Evolutionary conservation across 2,888 invertebrate genomes (phyloP), one percentile per base, ranked within the genome.

Genomic region (Osmoderma eremita): DNA sequence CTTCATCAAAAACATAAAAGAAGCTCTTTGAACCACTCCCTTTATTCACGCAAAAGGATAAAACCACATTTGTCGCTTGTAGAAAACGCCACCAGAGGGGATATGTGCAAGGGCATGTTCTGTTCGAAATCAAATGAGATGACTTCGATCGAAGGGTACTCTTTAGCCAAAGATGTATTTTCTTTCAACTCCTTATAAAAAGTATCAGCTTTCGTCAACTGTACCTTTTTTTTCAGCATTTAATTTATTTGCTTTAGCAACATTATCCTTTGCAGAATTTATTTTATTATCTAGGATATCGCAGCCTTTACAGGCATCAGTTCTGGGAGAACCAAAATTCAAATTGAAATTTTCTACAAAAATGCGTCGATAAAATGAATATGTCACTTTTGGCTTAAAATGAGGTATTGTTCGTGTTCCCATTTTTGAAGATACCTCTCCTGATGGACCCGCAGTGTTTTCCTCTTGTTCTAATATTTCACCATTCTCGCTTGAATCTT

Each of bases 51-150:
- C 45, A 45, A 45, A 45, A 45, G 17, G 45, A 5, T 24, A 24
- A 24, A 24, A 24, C 24, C 24, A 24, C 24, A 24, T 24, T 24
- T 24, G 5, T 24, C 24, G 24, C 24, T 24, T 24, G 24, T 24
- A 24, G 24, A 24, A 24, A 24, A 24, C 24, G 24, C 5, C 24
- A 45, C 45, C 15, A 45, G 45, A 45, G 15, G 45, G 45, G 45
- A 50, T 38, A 45, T 20, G 3, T 42, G 58, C 17, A 65, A 39
- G 20, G 65, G 58, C 36, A 65, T 45, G 30, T 65, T 45, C 30
- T 65, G 65, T 36, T 61, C 61, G 18, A 36, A 58, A 48, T 65
- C 58, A 39, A 65, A 65, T 17, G 20, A 45, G 4, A 58, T 13
- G 24, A 24, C 24, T 24, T 24, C 24, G 24, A 24, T 24, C 3